Evolutionary conservation across 2,888 invertebrate genomes (phyloP).

Genomic region (Embidobia sp.): DNA sequence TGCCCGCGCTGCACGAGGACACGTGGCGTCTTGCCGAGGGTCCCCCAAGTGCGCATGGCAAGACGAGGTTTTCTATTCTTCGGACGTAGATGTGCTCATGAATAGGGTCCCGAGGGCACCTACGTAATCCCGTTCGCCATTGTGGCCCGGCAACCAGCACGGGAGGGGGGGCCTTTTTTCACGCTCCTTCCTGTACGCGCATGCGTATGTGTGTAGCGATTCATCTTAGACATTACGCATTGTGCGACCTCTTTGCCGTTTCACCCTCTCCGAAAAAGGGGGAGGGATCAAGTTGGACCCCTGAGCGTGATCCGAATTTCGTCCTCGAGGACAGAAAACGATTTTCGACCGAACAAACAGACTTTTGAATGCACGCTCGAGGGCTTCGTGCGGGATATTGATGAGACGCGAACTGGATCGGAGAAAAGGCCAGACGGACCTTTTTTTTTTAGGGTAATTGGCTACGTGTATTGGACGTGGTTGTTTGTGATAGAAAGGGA

Average conservation of each 20-base stretch:
- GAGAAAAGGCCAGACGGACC: background rate
- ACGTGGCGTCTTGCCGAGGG: conserved; percentile 50
- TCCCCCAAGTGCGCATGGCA: conserved; percentile 12
- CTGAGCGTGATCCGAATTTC: conserved; percentile 43
- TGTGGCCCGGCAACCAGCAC: conserved; percentile 72
- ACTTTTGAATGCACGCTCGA: conserved; percentile 34
- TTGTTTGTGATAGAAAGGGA: no score
- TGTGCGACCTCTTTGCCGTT: conserved; percentile 46
- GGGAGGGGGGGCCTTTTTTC: conserved; percentile 67
- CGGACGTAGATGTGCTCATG: conserved; percentile 48
- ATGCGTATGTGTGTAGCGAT: conserved; percentile 49
- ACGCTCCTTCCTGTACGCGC: conserved; percentile 68
- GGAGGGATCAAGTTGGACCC: background rate
- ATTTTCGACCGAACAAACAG: conserved; percentile 47
- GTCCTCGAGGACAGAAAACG: conserved; percentile 50
- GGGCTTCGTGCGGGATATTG: conserved; percentile 39
- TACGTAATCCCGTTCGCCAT: conserved; percentile 76
- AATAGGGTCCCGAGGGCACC: conserved; percentile 77
- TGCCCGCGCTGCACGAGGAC: conserved; percentile 43
- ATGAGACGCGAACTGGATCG: conserved; percentile 13
- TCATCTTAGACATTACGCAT: conserved; percentile 50
- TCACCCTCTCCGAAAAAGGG: conserved; percentile 43
- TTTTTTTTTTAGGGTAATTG: no score
- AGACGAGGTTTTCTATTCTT: conserved; percentile 47
- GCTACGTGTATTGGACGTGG: no score